Base-by-base conservation (phyloP, 30 jellyfish, hydroid and myxozoan species). In the Aurelia coerulea region DNA sequence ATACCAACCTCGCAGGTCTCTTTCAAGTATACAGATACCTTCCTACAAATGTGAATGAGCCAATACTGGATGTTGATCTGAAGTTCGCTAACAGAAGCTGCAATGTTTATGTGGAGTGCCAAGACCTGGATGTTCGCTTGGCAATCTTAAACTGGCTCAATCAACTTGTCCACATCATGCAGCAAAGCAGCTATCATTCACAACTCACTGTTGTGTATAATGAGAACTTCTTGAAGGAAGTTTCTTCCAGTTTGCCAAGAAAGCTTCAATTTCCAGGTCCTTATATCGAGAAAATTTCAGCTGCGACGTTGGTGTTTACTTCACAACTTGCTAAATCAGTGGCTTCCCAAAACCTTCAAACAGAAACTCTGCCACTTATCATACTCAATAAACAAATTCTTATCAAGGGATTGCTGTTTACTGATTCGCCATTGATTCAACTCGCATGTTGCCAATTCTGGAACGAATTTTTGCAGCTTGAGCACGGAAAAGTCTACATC, bases 361-460 rank as follows among this genome's bases (percentile, higher is more conserved):
- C 78, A 18, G 64, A 16, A 14, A 19, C 72, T 19, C 18, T 69
- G 29, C 79, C 71, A 42, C 29, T 58, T 37, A 33, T 83, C 34
- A 56, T 2, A 4, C 65, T 83, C 34, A 41, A 60, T 5, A 83
- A 71, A n/a, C 72, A 39, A 8, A 54, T 68, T 16, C 59, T 83
- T 2, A 73, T 83, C 35, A 16, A 37, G 34, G 84, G 85, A 69
- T 60, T 83, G 62, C 64, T 85, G 8, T 83, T 7, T 34, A 17
- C 80, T 17, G 73, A 53, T 10, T 83, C 92, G 29, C 3, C 53
- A 8, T 35, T 83, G 73, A 35, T 83, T 19, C 92, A 68, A 59
- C 68, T 68, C 19, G 92, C 92, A 0, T 83, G 92, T 35, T 34
- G 73, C 53, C 73, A 68, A 58, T 83, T 83, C 35, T 83, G 92